Conservation (phyloP, 2,113 vertebrate species). For the Vimba vimba region DNA sequence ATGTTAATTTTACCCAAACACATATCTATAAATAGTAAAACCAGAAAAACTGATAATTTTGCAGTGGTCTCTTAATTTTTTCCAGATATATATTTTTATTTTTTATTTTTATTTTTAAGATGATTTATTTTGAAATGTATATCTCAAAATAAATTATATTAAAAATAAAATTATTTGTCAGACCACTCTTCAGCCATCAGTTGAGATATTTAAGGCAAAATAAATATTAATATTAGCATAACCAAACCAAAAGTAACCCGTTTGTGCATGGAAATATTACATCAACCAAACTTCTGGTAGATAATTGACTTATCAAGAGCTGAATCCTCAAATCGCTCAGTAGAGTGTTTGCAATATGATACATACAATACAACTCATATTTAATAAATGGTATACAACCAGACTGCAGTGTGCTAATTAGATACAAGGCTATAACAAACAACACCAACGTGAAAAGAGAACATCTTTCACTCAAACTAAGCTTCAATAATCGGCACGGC, state of each 20-base stretch:
- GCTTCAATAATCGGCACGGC: constrained; percentile 3
- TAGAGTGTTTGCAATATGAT: not conserved
- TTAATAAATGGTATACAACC: not conserved
- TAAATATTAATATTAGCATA: not conserved
- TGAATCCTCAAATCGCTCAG: not conserved
- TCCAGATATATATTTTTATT: no score
- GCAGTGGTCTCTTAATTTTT: no score
- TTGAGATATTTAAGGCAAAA: no score
- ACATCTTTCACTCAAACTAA: not conserved
- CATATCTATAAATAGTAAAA: no score
- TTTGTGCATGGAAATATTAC: not conserved
- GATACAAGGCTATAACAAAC: not conserved
- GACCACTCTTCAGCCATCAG: not conserved
- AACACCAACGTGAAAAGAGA: not conserved
- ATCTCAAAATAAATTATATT: no score
- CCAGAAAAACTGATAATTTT: no score
- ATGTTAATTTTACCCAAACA: no score
- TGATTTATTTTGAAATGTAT: no score
- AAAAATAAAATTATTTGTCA: not conserved
- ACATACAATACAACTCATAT: not conserved
- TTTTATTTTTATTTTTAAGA: no score
- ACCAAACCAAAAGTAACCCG: not conserved
- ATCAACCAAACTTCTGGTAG: not conserved
- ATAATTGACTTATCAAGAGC: not conserved
- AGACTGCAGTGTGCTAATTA: not conserved